These are phyloP conservation scores for Drosophila infuscata DNA, from an alignment of 2,888 invertebrate species.

Conservation along the genomic window DNA sequence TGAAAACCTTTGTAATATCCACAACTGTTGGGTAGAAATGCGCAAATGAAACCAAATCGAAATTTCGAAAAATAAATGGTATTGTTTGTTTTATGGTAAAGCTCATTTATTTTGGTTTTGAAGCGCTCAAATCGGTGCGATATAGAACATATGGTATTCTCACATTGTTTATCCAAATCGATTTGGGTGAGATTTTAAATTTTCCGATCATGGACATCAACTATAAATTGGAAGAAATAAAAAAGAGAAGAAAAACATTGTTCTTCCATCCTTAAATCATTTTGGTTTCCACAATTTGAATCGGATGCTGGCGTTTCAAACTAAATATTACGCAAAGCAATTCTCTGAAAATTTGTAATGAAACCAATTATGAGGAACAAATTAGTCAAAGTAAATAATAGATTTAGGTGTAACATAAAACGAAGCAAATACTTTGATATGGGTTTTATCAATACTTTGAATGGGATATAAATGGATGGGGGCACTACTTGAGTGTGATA, in stretches of 20 bases:
- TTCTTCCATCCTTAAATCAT: constrained; percentile 33
- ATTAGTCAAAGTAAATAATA: constrained; percentile 17
- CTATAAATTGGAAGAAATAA: constrained; percentile 18
- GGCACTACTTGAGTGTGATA: constrained; percentile 17
- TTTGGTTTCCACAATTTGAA: constrained; percentile 23
- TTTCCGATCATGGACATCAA: constrained; percentile 14
- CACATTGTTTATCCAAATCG: constrained; percentile 49
- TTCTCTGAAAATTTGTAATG: constrained; percentile 40
- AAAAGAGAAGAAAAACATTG: constrained; percentile 5
- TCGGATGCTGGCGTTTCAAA: constrained; percentile 33
- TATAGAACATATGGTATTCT: constrained; percentile 55
- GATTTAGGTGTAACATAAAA: constrained; percentile 38
- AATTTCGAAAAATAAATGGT: constrained; percentile 31
- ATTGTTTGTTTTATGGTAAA: constrained; percentile 36
- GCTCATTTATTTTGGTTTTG: constrained; percentile 47
- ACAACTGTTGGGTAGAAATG: constrained; percentile 33
- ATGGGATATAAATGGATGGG: constrained; percentile 22
- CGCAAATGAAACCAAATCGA: constrained; percentile 31
- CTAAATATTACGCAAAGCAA: constrained; percentile 37
- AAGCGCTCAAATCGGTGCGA: constrained; percentile 39
- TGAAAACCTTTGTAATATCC: constrained; percentile 26
- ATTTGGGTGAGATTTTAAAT: constrained; percentile 7
- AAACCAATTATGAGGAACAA: constrained; percentile 21
- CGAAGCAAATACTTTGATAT: constrained; percentile 17
- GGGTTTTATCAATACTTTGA: constrained; percentile 40